Conservation (phyloP, 2,888 invertebrate species). For the Cacoxenus indagator region DNA sequence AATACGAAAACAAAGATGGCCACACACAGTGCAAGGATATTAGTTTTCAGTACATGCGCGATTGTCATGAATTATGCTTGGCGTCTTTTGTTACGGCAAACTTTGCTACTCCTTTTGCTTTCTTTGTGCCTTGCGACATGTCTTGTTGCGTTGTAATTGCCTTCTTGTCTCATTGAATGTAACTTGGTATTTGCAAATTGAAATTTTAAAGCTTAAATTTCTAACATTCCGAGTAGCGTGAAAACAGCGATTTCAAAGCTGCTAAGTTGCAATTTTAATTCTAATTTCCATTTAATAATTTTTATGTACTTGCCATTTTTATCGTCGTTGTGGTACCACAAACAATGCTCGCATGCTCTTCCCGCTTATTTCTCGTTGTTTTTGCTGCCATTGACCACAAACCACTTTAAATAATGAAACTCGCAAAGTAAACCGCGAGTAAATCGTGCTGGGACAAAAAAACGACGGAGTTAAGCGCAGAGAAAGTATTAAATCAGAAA, state of each 20-base stretch:
- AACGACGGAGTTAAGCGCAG: neutral
- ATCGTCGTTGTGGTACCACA: no score
- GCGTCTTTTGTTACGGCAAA: neutral
- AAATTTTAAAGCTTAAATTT: no score
- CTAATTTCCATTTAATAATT: no score
- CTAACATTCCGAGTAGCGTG: no score
- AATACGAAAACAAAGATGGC: neutral
- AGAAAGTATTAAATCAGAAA: neutral
- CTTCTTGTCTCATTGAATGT: neutral
- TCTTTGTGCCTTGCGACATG: neutral
- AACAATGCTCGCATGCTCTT: no score
- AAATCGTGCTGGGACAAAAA: neutral
- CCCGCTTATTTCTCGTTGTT: no score
- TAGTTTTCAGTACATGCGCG: conserved; percentile 2
- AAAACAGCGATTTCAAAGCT: no score
- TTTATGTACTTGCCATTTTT: no score
- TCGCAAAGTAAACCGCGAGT: neutral
- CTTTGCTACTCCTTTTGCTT: neutral
- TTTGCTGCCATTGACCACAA: no score
- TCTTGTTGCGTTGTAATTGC: neutral
- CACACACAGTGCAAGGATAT: conserved; percentile 5
- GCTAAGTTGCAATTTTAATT: no score
- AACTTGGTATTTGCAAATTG: neutral
- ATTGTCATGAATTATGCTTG: neutral
- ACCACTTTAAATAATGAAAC: neutral